Conservation (phyloP, 2,797 vertebrate species). For the Atherinosoma microstoma region DNA sequence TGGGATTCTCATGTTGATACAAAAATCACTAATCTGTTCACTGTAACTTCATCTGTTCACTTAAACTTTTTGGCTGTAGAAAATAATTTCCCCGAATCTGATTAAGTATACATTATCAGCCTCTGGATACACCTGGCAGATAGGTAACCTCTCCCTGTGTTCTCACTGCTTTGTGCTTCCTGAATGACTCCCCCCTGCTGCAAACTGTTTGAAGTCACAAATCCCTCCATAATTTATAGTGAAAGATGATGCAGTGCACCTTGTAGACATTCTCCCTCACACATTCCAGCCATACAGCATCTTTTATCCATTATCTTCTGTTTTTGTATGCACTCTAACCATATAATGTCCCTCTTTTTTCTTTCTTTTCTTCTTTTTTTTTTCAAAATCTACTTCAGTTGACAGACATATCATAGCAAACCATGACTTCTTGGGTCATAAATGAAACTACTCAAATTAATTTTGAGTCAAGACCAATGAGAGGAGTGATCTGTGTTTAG, state of each 20-base stretch:
- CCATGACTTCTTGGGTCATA: background rate
- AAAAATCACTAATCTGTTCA: background rate
- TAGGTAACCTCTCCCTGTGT: background rate
- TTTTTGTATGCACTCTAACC: background rate
- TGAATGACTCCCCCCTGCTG: background rate
- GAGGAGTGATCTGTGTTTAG: background rate
- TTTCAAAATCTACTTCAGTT: background rate
- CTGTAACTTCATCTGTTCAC: too few species aligned
- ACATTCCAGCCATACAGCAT: background rate
- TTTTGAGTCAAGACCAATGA: background rate
- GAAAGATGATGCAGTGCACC: background rate
- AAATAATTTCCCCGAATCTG: background rate
- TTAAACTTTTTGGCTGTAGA: too few species aligned
- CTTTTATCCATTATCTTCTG: background rate
- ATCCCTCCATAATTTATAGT: background rate
- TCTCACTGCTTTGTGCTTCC: background rate
- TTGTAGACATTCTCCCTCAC: background rate
- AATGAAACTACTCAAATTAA: background rate
- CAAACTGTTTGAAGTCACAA: background rate
- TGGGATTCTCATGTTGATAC: background rate
- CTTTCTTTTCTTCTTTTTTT: too few species aligned
- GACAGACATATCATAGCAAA: background rate
- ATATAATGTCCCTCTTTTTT: background rate
- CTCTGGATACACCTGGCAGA: background rate
- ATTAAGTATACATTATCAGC: background rate